Conservation (phyloP, 2,888 invertebrate genomes). For the Sarcophaga rosellei region DNA sequence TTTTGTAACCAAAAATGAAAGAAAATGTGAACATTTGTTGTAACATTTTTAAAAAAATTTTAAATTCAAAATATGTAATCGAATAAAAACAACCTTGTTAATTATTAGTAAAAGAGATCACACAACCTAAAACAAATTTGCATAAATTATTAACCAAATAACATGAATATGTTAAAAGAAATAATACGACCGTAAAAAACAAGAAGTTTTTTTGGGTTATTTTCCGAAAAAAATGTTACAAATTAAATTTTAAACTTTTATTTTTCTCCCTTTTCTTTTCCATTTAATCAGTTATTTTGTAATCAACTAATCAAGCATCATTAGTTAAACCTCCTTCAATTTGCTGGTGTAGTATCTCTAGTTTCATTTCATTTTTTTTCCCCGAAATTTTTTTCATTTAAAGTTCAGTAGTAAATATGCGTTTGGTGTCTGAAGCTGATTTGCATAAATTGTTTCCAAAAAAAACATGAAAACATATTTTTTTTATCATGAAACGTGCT, state of each 20-base stretch:
- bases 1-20: conserved; percentile 13
- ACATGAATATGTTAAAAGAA: conserved; percentile 8
- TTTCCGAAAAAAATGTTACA: conserved; percentile 52
- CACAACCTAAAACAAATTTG: conserved; percentile 62
- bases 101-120: conserved; percentile 65
- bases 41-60: conserved; percentile 3
- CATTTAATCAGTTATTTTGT: conserved; percentile 24
- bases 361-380: background rate
- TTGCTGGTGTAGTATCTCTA: background rate
- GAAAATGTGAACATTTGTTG: background rate
- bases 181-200: background rate
- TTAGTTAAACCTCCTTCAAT: conserved; percentile 13
- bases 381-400: background rate
- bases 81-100: conserved; percentile 64
- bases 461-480: conserved; percentile 24
- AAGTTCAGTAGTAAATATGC: conserved; percentile 18
- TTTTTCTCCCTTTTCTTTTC: conserved; percentile 40
- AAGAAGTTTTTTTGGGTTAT: background rate
- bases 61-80: conserved; percentile 45
- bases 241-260: conserved; percentile 55
- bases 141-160: conserved; percentile 63
- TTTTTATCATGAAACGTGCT: conserved; percentile 53
- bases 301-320: conserved; percentile 39
- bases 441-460: conserved; percentile 50
- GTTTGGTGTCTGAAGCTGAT: conserved; percentile 9